These are phyloP conservation scores for Prenolepis imparis DNA, from an alignment of 2,888 invertebrate species.

Conservation along the genomic window DNA sequence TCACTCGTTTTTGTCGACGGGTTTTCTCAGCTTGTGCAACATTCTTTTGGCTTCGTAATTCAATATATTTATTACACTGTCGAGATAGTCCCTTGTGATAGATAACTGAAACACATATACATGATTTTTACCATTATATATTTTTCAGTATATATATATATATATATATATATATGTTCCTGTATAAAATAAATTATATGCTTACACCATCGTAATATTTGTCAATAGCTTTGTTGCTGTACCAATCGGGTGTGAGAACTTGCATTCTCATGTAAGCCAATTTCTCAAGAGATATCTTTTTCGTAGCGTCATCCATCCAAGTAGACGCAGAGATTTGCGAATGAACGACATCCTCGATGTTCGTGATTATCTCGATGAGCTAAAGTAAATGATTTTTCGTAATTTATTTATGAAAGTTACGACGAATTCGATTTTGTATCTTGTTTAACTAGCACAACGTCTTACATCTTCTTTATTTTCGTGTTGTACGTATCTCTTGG, in stretches of 20 bases:
- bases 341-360: not conserved
- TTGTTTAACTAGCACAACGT: not conserved
- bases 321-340: not conserved
- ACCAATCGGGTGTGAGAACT: conserved; percentile 12
- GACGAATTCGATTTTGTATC: not conserved
- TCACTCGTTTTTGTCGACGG: not conserved
- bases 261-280: not conserved
- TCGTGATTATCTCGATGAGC: not conserved
- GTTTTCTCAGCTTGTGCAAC: not conserved
- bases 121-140: too few relatives aligned
- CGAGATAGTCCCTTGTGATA: not conserved
- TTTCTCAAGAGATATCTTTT: not conserved
- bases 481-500: not conserved
- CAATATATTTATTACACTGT: not conserved
- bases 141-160: too few relatives aligned
- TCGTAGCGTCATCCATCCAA: conserved; percentile 14
- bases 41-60: not conserved
- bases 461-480: conserved; percentile 16
- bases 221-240: conserved; percentile 8
- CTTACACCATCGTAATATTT: conserved; percentile 13
- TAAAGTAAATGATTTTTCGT: not conserved
- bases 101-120: not conserved
- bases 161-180: too few relatives aligned
- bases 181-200: not conserved
- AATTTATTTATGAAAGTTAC: not conserved